phyloP scores from a whole-genome alignment of 2,888 invertebrate species.

The Dichetophora obliterata region DNA sequence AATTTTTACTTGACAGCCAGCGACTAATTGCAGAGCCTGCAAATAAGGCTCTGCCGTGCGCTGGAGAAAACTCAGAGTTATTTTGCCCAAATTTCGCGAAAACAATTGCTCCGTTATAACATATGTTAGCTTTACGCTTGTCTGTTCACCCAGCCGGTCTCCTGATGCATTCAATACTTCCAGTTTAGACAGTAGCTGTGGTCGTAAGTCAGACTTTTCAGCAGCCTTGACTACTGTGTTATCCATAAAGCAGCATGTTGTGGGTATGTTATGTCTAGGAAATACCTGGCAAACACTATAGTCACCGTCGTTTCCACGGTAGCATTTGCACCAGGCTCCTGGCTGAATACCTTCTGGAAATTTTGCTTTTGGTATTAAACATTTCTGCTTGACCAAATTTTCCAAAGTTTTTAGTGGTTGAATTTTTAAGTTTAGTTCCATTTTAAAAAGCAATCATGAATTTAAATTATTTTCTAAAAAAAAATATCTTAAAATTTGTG shows the following conservation, averaged over 20 bases:
- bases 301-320: constrained; percentile 19
- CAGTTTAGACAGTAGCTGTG: not conserved
- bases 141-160: not conserved
- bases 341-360: constrained; percentile 39
- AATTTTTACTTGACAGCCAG: constrained; percentile 41
- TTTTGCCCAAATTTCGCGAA: constrained; percentile 17
- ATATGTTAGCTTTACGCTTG: constrained; percentile 32
- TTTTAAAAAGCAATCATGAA: not conserved
- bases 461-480: not conserved
- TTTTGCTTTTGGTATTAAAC: constrained; percentile 49
- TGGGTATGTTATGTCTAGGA: constrained; percentile 45
- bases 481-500: not conserved
- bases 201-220: not conserved
- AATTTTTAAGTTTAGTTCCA: constrained; percentile 48
- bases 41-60: constrained; percentile 43
- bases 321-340: constrained; percentile 55
- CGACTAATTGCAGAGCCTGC: constrained; percentile 46
- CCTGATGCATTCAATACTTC: not conserved
- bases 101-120: constrained; percentile 48
- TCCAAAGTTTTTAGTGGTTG: constrained; percentile 53
- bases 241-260: constrained; percentile 58
- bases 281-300: constrained; percentile 54
- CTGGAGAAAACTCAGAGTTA: constrained; percentile 36
- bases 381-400: constrained; percentile 51
- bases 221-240: constrained; percentile 50